phyloP scores from a whole-genome alignment of 1,140 invertebrate species.

The Sarcophaga peregrina region DNA sequence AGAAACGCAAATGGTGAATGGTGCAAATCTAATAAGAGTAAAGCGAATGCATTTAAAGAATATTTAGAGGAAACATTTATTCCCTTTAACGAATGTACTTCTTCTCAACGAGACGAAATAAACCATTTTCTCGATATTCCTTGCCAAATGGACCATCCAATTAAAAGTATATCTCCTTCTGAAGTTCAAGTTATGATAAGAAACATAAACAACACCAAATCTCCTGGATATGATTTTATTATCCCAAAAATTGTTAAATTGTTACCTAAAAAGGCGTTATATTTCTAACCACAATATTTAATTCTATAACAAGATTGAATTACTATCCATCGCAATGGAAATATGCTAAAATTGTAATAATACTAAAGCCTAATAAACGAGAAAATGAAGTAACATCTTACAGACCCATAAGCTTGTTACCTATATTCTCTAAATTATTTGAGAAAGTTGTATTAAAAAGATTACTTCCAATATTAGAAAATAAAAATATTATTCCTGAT shows the following conservation, averaged over 20 bases:
- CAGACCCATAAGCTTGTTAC: too few species aligned
- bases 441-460: too few species aligned
- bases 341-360: conserved; percentile 12
- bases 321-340: conserved; percentile 1
- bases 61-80: conserved; percentile 13
- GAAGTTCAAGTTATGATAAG: neutral
- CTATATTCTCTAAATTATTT: too few species aligned
- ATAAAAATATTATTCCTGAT: too few species aligned
- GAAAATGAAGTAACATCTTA: neutral
- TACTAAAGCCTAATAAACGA: conserved; percentile 3
- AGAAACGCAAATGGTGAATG: too few species aligned
- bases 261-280: neutral
- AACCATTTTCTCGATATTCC: neutral
- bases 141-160: neutral
- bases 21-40: too few species aligned
- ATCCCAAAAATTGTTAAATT: neutral
- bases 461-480: too few species aligned
- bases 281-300: too few species aligned
- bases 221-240: neutral
- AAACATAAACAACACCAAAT: neutral
- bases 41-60: neutral
- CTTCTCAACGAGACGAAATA: neutral
- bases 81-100: neutral
- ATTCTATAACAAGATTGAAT: neutral
- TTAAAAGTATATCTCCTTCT: neutral